phyloP scores from a whole-genome alignment of 2,113 vertebrate genomes.

The Otus sunia region DNA sequence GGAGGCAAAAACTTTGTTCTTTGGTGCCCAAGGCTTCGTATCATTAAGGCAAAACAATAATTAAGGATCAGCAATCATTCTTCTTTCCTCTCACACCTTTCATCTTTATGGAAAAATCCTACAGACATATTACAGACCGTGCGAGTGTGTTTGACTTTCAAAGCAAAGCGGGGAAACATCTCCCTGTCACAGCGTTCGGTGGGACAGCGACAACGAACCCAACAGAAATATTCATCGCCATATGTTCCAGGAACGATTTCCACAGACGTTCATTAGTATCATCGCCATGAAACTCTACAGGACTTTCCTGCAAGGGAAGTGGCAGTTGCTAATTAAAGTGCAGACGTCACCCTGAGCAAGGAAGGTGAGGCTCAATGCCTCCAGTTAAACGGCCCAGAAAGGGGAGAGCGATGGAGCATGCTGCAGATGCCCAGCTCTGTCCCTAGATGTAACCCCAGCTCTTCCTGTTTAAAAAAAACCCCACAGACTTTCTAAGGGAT shows the following conservation, averaged over 20 bases:
- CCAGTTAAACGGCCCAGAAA: background rate
- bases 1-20: background rate
- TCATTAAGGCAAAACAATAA: background rate
- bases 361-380: background rate
- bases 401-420: background rate
- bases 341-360: background rate
- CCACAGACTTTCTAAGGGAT: background rate
- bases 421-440: background rate
- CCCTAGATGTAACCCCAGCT: background rate
- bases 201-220: constrained; percentile 13
- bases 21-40: background rate
- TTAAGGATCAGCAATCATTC: background rate
- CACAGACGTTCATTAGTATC: constrained; percentile 41
- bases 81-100: background rate
- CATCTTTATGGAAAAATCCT: background rate
- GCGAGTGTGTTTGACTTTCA: background rate
- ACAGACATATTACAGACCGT: background rate
- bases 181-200: background rate
- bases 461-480: background rate
- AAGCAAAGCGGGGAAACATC: background rate
- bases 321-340: constrained; percentile 50
- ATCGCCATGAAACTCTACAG: background rate
- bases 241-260: constrained; percentile 16
- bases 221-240: constrained; percentile 50
- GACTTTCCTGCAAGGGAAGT: constrained; percentile 18